Base-by-base conservation (phyloP, 2,797 vertebrate genomes). In the Corythornis leucogaster region DNA sequence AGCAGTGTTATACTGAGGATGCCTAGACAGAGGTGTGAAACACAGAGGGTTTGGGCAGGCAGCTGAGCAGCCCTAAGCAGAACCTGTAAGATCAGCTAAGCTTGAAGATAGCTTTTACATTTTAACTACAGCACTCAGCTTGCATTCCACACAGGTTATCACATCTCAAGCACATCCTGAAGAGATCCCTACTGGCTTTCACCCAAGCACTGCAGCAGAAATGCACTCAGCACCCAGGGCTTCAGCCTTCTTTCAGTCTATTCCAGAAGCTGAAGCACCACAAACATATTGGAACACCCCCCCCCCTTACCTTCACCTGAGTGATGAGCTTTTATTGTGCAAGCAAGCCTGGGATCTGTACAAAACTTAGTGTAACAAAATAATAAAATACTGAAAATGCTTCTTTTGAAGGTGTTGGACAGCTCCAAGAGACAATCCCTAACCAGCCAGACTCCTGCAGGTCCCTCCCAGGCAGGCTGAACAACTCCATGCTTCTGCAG, bases 371-470 rank as follows among this genome's bases (percentile, higher is more conserved):
- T 19, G 66, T 17, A 24, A 28, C 20, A 45, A 66, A 45, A 15
- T 12, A 21, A 15, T 12, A 21, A 15, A 33, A 25, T 5, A 7
- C 10, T 21, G 22, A 69, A 80, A 90, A n/a, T 14, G 8, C 15
- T 33, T 45, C 1, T 1, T 55, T 40, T 21, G 59, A 58, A 80
- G 42, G 38, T 45, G 57, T 40, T 93, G 73, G 62, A 78, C 86
- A 93, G 86, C 67, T 88, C 84, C 91, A 78, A 35, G 24, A 43
- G 18, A 11, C 4, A 24, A 76, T 28, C 42, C 31, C 21, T 2
- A 2, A 54, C 46, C 0, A 0, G 21, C 14, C 30, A 3, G 33
- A 18, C 54, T 68, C 46, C 61, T 46, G 20, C 3, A 6, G 6
- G 22, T 51, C 53, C 31, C 69, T 73, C 50, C 54, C 35, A 17